Evolutionary conservation across 2,797 vertebrate genomes (phyloP).

Genomic region (Hydrophis major): DNA sequence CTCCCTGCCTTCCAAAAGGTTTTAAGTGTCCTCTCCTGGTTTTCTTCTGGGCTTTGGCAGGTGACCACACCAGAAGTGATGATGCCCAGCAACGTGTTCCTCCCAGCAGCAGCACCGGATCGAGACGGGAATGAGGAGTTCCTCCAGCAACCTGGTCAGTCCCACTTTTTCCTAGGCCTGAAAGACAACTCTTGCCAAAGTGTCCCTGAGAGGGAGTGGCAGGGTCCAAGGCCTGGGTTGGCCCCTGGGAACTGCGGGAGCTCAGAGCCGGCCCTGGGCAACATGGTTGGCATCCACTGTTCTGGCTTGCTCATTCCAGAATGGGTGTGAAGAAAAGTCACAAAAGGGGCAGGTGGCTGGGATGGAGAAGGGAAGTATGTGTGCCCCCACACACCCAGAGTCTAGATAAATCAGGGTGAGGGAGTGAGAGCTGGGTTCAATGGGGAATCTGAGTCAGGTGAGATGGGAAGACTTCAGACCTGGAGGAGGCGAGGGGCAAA

Average conservation of each 20-base stretch:
- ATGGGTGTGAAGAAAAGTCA: neutral
- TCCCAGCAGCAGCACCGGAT: conserved; percentile 84
- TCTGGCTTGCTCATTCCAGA: neutral
- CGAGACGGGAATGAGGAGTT: conserved; percentile 85
- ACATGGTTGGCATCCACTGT: neutral
- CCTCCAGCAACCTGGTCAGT: conserved; percentile 88
- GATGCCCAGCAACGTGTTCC: conserved; percentile 97
- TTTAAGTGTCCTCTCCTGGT: conserved; percentile 55
- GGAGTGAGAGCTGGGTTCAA: neutral
- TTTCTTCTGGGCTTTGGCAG: conserved; percentile 67
- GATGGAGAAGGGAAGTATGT: neutral
- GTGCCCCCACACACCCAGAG: neutral
- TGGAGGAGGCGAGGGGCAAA: neutral
- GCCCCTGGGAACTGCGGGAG: neutral
- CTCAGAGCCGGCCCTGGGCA: neutral
- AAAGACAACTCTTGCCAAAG: neutral
- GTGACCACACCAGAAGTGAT: conserved; percentile 91
- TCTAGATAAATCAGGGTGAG: neutral
- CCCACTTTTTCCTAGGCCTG: neutral
- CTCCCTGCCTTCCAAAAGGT: conserved; percentile 59
- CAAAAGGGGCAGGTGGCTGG: neutral
- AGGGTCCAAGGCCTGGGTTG: neutral
- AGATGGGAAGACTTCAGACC: neutral
- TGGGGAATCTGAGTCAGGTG: neutral
- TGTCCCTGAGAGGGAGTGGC: neutral